Percentiles rank a stretch among this genome's conserved stretches.
phyloP scores from a whole-genome alignment of 2,797 vertebrate species.

The Tinamus major region DNA sequence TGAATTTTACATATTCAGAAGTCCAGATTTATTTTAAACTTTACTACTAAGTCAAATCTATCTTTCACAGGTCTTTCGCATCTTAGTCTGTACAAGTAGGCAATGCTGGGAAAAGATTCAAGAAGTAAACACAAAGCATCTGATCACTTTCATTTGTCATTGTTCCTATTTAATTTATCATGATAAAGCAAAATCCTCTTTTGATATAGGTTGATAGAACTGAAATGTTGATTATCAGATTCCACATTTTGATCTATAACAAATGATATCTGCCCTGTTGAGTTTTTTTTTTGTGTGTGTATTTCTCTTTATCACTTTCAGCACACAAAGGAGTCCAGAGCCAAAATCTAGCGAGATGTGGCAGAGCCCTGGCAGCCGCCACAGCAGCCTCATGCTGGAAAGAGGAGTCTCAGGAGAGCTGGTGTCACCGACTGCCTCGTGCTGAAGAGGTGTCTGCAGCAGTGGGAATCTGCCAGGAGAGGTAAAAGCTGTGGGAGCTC shows the following conservation, averaged over 20 bases:
- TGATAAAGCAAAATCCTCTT: background rate
- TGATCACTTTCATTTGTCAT: background rate
- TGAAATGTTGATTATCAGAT: background rate
- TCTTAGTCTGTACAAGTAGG: background rate
- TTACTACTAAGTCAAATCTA: background rate
- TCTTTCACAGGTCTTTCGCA: background rate
- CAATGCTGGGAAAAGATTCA: background rate
- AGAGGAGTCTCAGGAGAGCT: background rate
- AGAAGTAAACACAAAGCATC: background rate
- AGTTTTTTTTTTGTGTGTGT: too few species aligned
- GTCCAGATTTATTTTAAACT: background rate
- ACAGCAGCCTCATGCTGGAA: rapidly evolving
- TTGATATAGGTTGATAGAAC: background rate
- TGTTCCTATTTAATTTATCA: background rate
- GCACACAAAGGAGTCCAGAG: background rate
- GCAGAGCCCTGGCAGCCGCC: too few species aligned
- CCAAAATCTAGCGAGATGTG: background rate
- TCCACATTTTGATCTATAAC: background rate
- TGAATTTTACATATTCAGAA: background rate
- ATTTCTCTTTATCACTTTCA: background rate
- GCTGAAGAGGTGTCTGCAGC: background rate
- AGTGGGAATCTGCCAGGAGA: background rate
- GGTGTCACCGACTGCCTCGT: rapidly evolving
- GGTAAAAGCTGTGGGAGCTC: background rate
- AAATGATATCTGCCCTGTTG: background rate